Evolutionary conservation across 2,888 invertebrate genomes (phyloP).

Genomic region (Lepidochrysops patricia): DNA sequence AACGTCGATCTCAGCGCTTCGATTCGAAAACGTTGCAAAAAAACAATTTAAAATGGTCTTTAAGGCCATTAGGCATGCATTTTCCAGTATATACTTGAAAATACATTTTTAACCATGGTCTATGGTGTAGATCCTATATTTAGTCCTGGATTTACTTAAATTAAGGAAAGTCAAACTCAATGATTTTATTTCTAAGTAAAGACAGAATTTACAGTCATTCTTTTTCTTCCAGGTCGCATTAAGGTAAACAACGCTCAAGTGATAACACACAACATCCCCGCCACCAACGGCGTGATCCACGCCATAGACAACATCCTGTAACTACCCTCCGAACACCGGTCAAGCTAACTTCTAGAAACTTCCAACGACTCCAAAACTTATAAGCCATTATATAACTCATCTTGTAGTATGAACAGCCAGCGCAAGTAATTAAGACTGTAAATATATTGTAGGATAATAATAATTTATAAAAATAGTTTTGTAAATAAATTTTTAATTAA

Average conservation of each 20-base stretch:
- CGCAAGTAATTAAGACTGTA: slow-evolving; percentile 55
- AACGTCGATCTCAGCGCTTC: too few relatives aligned
- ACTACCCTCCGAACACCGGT: slow-evolving; percentile 28
- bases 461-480: slow-evolving; percentile 63
- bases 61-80: too few relatives aligned
- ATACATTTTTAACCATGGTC: too few relatives aligned
- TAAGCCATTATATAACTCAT: background rate
- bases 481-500: slow-evolving; percentile 57
- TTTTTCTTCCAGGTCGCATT: slow-evolving; percentile 79
- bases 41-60: too few relatives aligned
- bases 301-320: slow-evolving; percentile 79
- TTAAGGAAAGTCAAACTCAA: background rate
- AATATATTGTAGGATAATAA: slow-evolving; percentile 58
- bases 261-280: slow-evolving; percentile 88
- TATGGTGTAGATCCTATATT: too few relatives aligned
- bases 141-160: too few relatives aligned
- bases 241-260: slow-evolving; percentile 89
- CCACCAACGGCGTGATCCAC: slow-evolving; percentile 91
- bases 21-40: too few relatives aligned
- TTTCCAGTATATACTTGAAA: too few relatives aligned
- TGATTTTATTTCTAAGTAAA: background rate
- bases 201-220: slow-evolving; percentile 5
- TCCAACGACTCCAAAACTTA: background rate
- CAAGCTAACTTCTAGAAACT: background rate
- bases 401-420: slow-evolving; percentile 9